Percentiles rank a stretch among this genome's conserved stretches.
phyloP scores from a whole-genome alignment of 1,140 invertebrate species.

The Paralvinella palmiformis region DNA sequence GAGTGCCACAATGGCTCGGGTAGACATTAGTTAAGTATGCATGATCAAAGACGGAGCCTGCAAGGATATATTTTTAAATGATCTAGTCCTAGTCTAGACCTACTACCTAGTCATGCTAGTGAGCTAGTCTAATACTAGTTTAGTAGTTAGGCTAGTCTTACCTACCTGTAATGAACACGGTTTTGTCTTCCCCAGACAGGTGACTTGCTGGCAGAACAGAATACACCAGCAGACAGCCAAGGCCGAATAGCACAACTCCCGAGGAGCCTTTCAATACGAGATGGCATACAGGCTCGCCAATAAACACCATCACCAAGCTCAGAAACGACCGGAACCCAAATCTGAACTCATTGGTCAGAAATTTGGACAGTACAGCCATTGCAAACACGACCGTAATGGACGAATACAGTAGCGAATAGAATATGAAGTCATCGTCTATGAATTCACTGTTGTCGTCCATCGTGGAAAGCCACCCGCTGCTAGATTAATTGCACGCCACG shows the following conservation, averaged over 20 bases:
- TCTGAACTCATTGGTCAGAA: conserved; percentile 45
- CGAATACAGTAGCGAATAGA: conserved; percentile 45
- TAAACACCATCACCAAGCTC: conserved; percentile 39
- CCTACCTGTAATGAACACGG: conserved; percentile 43
- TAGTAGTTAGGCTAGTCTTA: background rate
- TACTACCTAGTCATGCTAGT: background rate
- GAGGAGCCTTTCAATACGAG: conserved; percentile 45
- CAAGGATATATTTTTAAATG: background rate
- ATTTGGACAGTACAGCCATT: conserved; percentile 46
- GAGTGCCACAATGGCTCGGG: too few relatives aligned
- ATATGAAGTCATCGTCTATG: conserved; percentile 39
- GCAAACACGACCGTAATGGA: conserved; percentile 44
- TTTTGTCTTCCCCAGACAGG: conserved; percentile 37
- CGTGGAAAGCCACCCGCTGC: background rate
- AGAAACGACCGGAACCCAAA: conserved; percentile 45
- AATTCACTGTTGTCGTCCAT: conserved; percentile 15
- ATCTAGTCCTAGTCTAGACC: background rate
- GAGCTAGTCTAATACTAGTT: too few relatives aligned
- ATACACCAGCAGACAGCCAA: conserved; percentile 42
- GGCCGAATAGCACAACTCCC: conserved; percentile 37
- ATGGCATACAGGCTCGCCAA: conserved; percentile 47
- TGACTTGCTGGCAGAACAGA: conserved; percentile 43
- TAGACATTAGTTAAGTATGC: too few relatives aligned
- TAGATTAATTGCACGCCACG: too few relatives aligned
- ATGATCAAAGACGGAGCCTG: too few relatives aligned